A percentile compares a stretch with the other conserved stretches of the same genome.
These are phyloP conservation scores for Aricia agestis DNA, from an alignment of 1,140 invertebrate genomes.

Conservation along the genomic window DNA sequence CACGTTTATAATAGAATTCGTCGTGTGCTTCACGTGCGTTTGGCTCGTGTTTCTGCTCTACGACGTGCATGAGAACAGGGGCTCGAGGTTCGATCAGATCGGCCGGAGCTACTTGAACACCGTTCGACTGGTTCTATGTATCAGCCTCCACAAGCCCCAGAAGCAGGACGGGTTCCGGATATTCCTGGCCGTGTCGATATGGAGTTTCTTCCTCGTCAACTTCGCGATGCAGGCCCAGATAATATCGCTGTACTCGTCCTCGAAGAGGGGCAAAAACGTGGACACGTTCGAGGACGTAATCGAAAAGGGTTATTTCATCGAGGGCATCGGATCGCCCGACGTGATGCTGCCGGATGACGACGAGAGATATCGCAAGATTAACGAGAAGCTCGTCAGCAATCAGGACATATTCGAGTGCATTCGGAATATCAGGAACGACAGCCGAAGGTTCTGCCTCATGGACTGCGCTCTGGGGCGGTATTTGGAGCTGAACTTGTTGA, in stretches of 20 bases:
- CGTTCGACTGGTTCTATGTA: conserved; percentile 47
- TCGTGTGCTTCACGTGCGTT: conserved; percentile 48
- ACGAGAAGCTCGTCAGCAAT: conserved; percentile 45
- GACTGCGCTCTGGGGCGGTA: conserved; percentile 66
- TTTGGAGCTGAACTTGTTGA: conserved; percentile 52
- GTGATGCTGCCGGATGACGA: conserved; percentile 55
- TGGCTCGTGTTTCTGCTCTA: conserved; percentile 58
- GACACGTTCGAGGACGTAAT: conserved; percentile 66
- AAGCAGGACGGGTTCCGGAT: conserved; percentile 48
- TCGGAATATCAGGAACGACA: conserved; percentile 49
- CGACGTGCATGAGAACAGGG: conserved; percentile 41
- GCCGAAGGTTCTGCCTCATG: conserved; percentile 56
- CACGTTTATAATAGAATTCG: conserved; percentile 35
- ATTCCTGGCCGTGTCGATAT: conserved; percentile 49
- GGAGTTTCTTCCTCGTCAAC: conserved; percentile 62
- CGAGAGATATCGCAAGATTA: conserved; percentile 53
- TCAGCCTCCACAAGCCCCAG: conserved; percentile 50
- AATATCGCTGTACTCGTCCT: conserved; percentile 62
- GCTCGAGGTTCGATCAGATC: conserved; percentile 45
- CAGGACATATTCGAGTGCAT: conserved; percentile 55
- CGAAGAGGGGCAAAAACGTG: conserved; percentile 59
- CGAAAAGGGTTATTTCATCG: conserved; percentile 54
- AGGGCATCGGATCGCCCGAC: conserved; percentile 67
- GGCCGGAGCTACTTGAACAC: conserved; percentile 61
- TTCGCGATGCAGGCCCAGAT: conserved; percentile 65